These are phyloP conservation scores for Labrus mixtus DNA, from an alignment of 2,113 vertebrate genomes.

Conservation along the genomic window DNA sequence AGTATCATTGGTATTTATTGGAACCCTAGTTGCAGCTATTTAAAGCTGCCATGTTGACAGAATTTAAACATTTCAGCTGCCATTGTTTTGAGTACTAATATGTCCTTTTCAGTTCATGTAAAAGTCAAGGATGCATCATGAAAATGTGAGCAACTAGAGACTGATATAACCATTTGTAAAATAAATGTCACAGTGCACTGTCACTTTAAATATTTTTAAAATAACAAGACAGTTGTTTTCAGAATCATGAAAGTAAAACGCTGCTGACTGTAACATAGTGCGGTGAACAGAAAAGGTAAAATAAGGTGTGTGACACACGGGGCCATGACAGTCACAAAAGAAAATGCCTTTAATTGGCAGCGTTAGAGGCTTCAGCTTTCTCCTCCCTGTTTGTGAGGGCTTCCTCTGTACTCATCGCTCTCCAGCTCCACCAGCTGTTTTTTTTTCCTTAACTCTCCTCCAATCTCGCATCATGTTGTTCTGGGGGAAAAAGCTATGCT, in stretches of 20 bases:
- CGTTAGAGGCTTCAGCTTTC: conserved; percentile 28
- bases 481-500: conserved; percentile 34
- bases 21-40: neutral
- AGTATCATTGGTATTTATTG: neutral
- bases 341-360: conserved; percentile 66
- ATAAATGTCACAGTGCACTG: conserved; percentile 6
- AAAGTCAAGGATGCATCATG: neutral
- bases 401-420: conserved; percentile 51
- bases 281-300: conserved; percentile 38
- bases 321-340: conserved; percentile 50
- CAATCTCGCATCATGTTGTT: conserved; percentile 54
- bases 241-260: conserved; percentile 11
- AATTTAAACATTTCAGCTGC: neutral
- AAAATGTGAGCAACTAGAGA: neutral
- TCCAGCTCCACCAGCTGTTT: conserved; percentile 66
- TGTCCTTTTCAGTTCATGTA: neutral
- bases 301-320: conserved; percentile 49
- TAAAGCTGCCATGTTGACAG: neutral
- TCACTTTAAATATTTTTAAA: conserved; percentile 11
- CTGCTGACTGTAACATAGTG: neutral
- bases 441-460: conserved; percentile 25
- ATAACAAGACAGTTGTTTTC: neutral
- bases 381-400: neutral
- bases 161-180: neutral
- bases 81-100: neutral